Evolutionary conservation across 2,113 vertebrate genomes (phyloP), one percentile per base, ranked within the genome.

Genomic region (Riparia riparia): DNA sequence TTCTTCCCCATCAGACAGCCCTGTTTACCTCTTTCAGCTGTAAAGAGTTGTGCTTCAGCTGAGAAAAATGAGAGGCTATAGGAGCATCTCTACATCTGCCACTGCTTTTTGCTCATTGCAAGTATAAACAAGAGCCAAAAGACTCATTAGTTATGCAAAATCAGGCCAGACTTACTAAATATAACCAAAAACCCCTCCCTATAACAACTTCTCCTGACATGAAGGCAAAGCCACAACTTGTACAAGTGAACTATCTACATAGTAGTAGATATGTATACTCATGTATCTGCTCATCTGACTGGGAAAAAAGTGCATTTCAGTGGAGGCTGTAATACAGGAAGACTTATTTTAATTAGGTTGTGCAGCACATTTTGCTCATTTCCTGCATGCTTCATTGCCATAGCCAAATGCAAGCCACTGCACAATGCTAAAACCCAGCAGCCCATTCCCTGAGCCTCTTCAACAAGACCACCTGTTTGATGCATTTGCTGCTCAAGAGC

Each of bases 201-300:
- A 28, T 22, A 14, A 90, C 41, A 42, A 12, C n/a, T 76, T 20
- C 25, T 78, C 31, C 42, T 58, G 60, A 61, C 18, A 15, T 2
- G 8, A 69, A n/a, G 14, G n/a, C 37, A 74, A 78, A 86, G 31
- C 10, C 19, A 90, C n/a, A 82, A n/a, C 10, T 25, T 31, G 22
- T 16, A 42, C 2, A 58, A 71, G 6, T 39, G 18, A 84, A 76
- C 11, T 25, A 63, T 3, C 6, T 50, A 79, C 2, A 1, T 0
- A 57, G 21, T 2, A 2, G 3, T 4, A 84, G 18, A 20, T 19
- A 66, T 0, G 1, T 16, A 29, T 2, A 47, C 28, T 64, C 9
- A 17, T 7, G 37, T 17, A 54, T 20, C 41, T 1, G 6, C 17
- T 81, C 25, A 80, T 66, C 44, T 60, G 44, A 50, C 50, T 80